Evolutionary conservation across 2,113 vertebrate genomes (phyloP).

Genomic region (Callopanchax toddi): DNA sequence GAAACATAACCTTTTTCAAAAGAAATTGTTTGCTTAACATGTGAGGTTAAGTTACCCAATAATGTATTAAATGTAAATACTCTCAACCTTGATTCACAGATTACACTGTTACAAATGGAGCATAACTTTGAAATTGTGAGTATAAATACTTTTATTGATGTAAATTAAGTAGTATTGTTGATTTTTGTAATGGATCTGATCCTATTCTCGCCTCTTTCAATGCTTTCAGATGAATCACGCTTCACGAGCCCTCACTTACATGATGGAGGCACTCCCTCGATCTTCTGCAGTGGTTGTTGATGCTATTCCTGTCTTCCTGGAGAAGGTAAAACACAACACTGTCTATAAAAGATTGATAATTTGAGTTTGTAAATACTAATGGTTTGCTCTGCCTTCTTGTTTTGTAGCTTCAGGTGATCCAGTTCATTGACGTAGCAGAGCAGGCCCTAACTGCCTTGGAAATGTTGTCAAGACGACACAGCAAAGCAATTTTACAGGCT

Average conservation of each 20-base stretch:
- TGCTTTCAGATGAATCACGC: conserved; percentile 94
- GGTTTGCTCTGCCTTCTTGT: conserved; percentile 16
- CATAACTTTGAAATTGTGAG: conserved; percentile 99
- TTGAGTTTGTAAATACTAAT: conserved; percentile 41
- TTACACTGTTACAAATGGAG: conserved; percentile 98
- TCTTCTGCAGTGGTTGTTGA: conserved; percentile 98
- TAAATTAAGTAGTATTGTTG: not conserved
- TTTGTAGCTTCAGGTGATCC: conserved; percentile 96
- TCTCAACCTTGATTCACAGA: conserved; percentile 75
- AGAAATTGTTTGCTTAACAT: not conserved
- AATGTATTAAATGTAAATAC: not conserved
- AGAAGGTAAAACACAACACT: conserved; percentile 83
- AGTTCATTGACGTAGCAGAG: conserved; percentile 99
- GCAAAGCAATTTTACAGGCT: conserved; percentile 98
- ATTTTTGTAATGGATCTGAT: conserved; percentile 3
- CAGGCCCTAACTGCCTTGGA: conserved; percentile 97
- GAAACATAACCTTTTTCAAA: not conserved
- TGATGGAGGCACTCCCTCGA: conserved; percentile 99
- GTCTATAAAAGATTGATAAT: not conserved
- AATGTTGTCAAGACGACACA: conserved; percentile 97
- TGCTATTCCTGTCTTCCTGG: conserved; percentile 98
- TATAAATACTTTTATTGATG: conserved; percentile 47
- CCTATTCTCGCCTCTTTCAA: not conserved
- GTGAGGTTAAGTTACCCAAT: not conserved
- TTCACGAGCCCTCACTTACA: conserved; percentile 97